Base-by-base conservation (phyloP, 1,140 invertebrate genomes). In the Meloidogyne floridensis region DNA sequence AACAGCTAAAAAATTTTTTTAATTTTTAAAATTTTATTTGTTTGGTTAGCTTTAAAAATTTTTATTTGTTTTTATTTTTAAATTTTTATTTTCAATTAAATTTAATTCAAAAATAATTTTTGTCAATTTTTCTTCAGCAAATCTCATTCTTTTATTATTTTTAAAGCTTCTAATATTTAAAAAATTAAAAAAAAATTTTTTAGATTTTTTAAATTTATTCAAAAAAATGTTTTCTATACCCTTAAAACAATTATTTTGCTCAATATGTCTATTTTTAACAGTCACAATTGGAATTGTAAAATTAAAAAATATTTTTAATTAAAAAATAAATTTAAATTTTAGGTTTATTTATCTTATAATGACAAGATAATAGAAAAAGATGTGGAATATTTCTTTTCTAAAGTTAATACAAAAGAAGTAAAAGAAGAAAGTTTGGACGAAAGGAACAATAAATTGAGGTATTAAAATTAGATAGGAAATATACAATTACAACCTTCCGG, bases 191-290 rank as follows among this genome's bases (percentile, higher is more conserved):
- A 6, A 6, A n/a, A 18, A 18, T n/a, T 65, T 65, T 65, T 65
- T 4, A 15, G 56, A 54, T 54, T 15, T 65, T 65, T 6, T n/a
- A 8, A 65, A 65, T 11, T 11, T 11, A 54, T 15, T 11, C 10
- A 15, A 59, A 59, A 59, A 65, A 65, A 65, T 65, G 59, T 65
- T 65, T 65, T 65, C 59, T 65, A n/a, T 65, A n/a, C n/a, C 59
- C n/a, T 6, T 65, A 18, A 15, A 15, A n/a, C 59, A 65, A 8
- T 65, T 65, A 65, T 65, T 65, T 65, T 65, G 59, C 7, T 65
- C 59, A n/a, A n/a, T n/a, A n/a, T 65, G 15, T 65, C 2, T 65
- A 8, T n/a, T 65, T 6, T 65, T 65, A n/a, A n/a, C 15, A 15
- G 2, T 65, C 2, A 65, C 18, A n/a, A n/a, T n/a, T 65, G n/a